Percentiles rank a stretch among this genome's conserved stretches.
Conservation (phyloP, 1,140 invertebrate species). For the Lethocerus indicus region DNA sequence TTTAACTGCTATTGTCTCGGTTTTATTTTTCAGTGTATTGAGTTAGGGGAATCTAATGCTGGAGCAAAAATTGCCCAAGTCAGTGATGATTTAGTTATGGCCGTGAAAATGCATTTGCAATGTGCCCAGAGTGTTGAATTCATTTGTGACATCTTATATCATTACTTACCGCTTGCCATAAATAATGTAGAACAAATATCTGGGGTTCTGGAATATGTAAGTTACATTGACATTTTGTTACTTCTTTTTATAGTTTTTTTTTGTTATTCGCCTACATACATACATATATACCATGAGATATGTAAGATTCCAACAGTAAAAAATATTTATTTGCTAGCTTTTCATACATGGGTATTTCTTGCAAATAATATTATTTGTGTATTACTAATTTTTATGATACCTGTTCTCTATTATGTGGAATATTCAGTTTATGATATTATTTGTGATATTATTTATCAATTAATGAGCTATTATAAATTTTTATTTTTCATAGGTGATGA, state of each 20-base stretch:
- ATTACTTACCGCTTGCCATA: slow-evolving; percentile 2
- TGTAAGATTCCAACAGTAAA: not conserved
- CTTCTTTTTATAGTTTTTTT: not conserved
- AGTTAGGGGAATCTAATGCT: not conserved
- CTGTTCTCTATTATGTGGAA: not conserved
- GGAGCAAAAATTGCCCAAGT: slow-evolving; percentile 1
- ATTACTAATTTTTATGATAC: too few species aligned
- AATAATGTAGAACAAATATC: not conserved
- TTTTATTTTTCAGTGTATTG: slow-evolving; percentile 3
- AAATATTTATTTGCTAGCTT: not conserved
- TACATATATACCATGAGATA: too few species aligned
- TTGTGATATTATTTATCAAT: not conserved
- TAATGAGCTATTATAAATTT: not conserved
- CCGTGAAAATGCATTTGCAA: not conserved
- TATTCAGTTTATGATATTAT: not conserved
- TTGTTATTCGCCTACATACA: too few species aligned
- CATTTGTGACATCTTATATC: not conserved
- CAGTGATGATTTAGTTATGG: not conserved
- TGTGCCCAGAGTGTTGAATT: not conserved
- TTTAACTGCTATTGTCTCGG: not conserved
- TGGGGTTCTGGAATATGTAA: not conserved
- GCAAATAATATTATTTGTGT: too few species aligned
- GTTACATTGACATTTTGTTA: not conserved
- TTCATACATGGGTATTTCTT: not conserved
- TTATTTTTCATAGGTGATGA: not conserved